These are phyloP conservation scores for Eremophila alpestris DNA, from an alignment of 2,797 vertebrate genomes.

Conservation along the genomic window DNA sequence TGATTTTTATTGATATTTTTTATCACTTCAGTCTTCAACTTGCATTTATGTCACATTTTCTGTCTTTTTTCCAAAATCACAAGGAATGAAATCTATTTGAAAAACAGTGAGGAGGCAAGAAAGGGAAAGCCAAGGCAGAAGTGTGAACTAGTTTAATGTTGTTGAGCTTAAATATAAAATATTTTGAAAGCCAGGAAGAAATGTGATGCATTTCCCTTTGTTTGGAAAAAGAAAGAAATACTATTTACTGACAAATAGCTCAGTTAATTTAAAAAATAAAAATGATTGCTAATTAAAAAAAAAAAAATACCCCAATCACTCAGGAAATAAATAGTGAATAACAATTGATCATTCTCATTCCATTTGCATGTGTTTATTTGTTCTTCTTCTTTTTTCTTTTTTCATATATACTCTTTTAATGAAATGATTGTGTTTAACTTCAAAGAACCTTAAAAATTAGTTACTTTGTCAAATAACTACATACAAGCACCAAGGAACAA, in stretches of 20 bases:
- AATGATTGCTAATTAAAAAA: neutral
- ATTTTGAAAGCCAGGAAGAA: neutral
- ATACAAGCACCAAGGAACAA: neutral
- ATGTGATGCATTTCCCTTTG: neutral
- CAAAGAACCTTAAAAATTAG: neutral
- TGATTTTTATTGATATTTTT: slow-evolving; percentile 7
- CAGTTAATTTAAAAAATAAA: neutral
- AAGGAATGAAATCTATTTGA: neutral
- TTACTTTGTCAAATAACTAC: neutral
- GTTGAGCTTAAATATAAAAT: neutral
- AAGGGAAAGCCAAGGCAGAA: neutral
- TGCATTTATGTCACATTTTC: neutral
- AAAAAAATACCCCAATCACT: neutral
- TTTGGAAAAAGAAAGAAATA: neutral
- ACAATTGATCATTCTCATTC: neutral
- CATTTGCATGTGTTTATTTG: neutral
- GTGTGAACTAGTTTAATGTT: neutral
- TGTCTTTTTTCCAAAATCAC: neutral
- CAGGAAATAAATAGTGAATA: neutral
- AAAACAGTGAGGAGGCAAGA: neutral
- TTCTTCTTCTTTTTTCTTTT: neutral
- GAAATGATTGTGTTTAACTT: neutral
- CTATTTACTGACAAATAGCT: neutral
- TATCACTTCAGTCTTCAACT: neutral
- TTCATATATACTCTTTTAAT: neutral